Percentiles rank a stretch among this genome's conserved stretches.
Evolutionary conservation across 2,888 invertebrate genomes (phyloP).

Genomic region (Mythimna vitellina): DNA sequence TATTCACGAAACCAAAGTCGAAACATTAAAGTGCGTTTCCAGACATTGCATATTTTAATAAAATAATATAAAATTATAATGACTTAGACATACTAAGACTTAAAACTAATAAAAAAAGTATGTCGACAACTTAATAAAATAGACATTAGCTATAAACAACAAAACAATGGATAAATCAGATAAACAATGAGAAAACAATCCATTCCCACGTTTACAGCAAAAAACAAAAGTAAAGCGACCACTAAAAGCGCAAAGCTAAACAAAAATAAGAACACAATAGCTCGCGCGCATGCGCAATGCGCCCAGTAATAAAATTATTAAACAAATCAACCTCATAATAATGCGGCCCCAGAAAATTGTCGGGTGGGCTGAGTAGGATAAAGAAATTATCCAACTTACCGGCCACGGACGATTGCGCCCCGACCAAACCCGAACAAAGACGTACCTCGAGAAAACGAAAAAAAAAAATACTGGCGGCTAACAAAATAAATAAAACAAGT

Average conservation of each 20-base stretch:
- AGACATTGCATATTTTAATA: conserved; percentile 7
- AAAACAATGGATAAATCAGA: conserved; percentile 64
- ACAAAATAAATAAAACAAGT: conserved; percentile 90
- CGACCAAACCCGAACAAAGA: conserved; percentile 86
- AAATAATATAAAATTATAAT: neutral
- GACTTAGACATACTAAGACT: neutral
- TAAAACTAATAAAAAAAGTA: conserved; percentile 28
- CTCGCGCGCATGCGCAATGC: conserved; percentile 77
- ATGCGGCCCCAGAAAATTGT: conserved; percentile 88
- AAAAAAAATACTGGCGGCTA: conserved; percentile 79
- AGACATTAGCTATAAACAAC: conserved; percentile 63
- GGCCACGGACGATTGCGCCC: conserved; percentile 83
- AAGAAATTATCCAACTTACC: conserved; percentile 90
- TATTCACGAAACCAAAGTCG: conserved; percentile 9
- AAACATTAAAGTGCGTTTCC: neutral
- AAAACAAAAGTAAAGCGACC: conserved; percentile 68
- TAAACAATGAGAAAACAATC: conserved; percentile 71
- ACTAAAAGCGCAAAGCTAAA: conserved; percentile 74
- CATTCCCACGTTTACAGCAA: conserved; percentile 70
- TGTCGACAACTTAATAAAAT: conserved; percentile 57
- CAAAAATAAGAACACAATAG: conserved; percentile 78
- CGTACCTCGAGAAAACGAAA: conserved; percentile 84
- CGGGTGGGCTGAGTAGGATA: conserved; percentile 86
- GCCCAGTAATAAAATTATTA: conserved; percentile 90
- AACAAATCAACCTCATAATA: conserved; percentile 90